Evolutionary conservation across 2,113 vertebrate species (phyloP).

Genomic region (Protobothrops flavoviridis): DNA sequence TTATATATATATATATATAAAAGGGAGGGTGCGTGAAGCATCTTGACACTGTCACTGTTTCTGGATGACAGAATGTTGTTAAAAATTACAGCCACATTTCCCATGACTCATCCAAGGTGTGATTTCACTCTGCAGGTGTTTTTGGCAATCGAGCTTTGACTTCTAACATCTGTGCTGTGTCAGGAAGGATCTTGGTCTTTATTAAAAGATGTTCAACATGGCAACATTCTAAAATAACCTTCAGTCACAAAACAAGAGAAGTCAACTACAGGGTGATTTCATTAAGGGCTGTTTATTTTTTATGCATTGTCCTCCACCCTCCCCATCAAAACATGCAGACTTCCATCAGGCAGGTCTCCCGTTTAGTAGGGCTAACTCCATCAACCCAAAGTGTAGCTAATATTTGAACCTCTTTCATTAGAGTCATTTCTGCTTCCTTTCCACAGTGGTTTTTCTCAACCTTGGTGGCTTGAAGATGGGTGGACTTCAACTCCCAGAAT

Average conservation of each 20-base stretch:
- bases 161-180: conserved; percentile 44
- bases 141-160: conserved; percentile 33
- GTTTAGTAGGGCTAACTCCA: not conserved
- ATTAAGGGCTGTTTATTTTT: not conserved
- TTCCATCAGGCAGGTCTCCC: not conserved
- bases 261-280: conserved; percentile 7
- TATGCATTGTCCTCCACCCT: not conserved
- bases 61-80: conserved; percentile 21
- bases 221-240: conserved; percentile 26
- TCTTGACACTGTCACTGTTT: conserved; percentile 16
- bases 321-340: not conserved
- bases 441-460: not conserved
- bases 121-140: conserved; percentile 27
- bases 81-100: conserved; percentile 36
- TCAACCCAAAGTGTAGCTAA: fast-evolving
- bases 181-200: not conserved
- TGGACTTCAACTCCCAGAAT: not conserved
- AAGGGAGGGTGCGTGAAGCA: conserved; percentile 6
- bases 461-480: not conserved
- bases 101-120: conserved; percentile 29
- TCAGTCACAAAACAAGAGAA: conserved; percentile 11
- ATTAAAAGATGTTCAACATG: not conserved
- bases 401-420: not conserved
- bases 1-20: too few species aligned
- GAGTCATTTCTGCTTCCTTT: not conserved